Evolutionary conservation across 2,113 vertebrate genomes (phyloP), one percentile per base, ranked within the genome.

Genomic region (Engraulis encrasicolus): DNA sequence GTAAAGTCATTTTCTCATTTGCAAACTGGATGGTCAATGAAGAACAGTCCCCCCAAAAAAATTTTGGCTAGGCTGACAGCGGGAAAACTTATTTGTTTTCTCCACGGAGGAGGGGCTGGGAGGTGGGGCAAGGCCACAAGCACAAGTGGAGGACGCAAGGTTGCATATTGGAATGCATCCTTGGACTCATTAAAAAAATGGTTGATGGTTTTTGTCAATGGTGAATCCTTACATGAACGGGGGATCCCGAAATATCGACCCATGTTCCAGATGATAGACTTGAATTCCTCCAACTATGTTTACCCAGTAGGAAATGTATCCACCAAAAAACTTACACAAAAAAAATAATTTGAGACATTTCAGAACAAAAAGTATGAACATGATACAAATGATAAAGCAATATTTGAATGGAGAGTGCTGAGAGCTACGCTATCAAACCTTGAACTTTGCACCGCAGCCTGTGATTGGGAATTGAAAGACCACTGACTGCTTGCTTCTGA

Each of bases 391-490:
- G 17, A 15, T 19, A 1, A 14, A 2, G 74, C 74, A n/a, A n/a
- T 66, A 27, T 6, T 19, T 77, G 7, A 48, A 48, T 81, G n/a
- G 14, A 48, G 27, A 74, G 14, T 2, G 14, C 27, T 4, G 27
- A 74, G 27, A 71, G 27, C 11, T 5, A 0, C 50, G 31, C 77
- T n/a, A 23, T 78, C 84, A 19, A 17, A 91, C 89, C 90, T 31
- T 77, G 5, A 78, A 84, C 61, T 79, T 83, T 37, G 88, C 79
- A 15, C 88, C 90, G 74, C 90, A 92, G 0, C 86, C 83, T 48
- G 40, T 88, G 80, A 88, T 89, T 0, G 88, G 81, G 84, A 92
- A 92, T 48, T 7, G 89, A 58, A 90, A 91, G 3, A 81, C 84
- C 38, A 89, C 48, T 0, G 78, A 20, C 0, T 90, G 84, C 14